phyloP scores from a whole-genome alignment of 2,797 vertebrate genomes.

The Gadopsis marmoratus region DNA sequence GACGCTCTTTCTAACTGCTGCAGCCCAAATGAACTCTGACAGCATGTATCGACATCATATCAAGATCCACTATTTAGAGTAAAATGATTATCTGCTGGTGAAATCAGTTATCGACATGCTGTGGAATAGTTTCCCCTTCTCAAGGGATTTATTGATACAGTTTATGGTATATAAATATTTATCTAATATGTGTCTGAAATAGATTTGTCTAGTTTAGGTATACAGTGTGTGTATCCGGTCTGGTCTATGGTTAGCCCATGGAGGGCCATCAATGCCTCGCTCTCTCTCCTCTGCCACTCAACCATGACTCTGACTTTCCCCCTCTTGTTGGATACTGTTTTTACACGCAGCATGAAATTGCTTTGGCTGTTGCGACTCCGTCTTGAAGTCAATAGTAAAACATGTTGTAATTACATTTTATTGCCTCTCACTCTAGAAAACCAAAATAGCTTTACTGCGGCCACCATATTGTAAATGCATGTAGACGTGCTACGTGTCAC shows the following conservation, averaged over 20 bases:
- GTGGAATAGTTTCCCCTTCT: constrained; percentile 90
- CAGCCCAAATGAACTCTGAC: constrained; percentile 86
- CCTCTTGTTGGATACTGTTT: constrained; percentile 61
- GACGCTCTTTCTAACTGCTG: constrained; percentile 68
- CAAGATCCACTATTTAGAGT: constrained; percentile 88
- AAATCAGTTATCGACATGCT: constrained; percentile 98
- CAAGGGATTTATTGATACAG: constrained; percentile 92
- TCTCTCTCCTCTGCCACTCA: constrained; percentile 67
- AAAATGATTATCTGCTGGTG: constrained; percentile 93
- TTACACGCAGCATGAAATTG: constrained; percentile 82
- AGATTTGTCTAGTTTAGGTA: constrained; percentile 88
- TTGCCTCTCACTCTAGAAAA: constrained; percentile 75
- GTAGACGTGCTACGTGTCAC: constrained; percentile 51
- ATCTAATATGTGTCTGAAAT: constrained; percentile 96
- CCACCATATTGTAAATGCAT: constrained; percentile 76
- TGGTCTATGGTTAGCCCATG: constrained; percentile 49
- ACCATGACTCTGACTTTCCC: constrained; percentile 73
- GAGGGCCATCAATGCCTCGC: constrained; percentile 70
- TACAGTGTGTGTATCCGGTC: constrained; percentile 51
- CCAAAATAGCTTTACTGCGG: constrained; percentile 74
- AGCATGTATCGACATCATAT: constrained; percentile 89
- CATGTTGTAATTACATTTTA: constrained; percentile 86
- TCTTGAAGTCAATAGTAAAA: constrained; percentile 82
- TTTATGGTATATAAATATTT: constrained; percentile 98
- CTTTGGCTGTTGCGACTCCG: constrained; percentile 75